Evolutionary conservation across 2,113 vertebrate species (phyloP).

Genomic region (Numida meleagris): DNA sequence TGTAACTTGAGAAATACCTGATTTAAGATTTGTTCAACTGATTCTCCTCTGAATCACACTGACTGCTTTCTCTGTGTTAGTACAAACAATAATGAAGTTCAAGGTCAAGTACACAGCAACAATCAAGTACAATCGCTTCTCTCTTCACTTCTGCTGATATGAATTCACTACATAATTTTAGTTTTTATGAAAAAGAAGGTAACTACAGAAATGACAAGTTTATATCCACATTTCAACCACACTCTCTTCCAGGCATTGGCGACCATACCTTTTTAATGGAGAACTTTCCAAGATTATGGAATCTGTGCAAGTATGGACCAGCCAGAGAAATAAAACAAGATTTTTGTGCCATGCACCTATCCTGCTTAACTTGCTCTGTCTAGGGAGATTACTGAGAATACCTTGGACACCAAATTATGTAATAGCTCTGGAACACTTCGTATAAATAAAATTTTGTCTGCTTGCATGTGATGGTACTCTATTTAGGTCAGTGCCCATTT

Average conservation of each 20-base stretch:
- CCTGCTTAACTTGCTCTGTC: not conserved
- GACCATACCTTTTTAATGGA: not conserved
- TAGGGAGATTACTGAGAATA: not conserved
- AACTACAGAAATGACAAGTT: not conserved
- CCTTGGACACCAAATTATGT: not conserved
- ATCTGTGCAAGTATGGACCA: not conserved
- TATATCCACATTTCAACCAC: not conserved
- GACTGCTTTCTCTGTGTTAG: not conserved
- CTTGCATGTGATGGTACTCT: not conserved
- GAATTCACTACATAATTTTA: not conserved
- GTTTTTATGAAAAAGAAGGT: not conserved
- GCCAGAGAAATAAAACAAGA: not conserved
- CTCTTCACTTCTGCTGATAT: not conserved
- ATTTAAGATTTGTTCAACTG: not conserved
- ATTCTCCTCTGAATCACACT: not conserved
- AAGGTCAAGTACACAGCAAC: not conserved
- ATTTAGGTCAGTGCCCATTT: slow-evolving; percentile 58
- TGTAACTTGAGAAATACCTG: not conserved
- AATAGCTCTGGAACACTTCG: not conserved
- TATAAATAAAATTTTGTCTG: slow-evolving; percentile 7
- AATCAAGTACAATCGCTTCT: not conserved
- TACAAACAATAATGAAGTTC: not conserved
- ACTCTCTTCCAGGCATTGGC: not conserved
- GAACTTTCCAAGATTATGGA: not conserved
- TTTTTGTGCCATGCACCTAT: not conserved